phyloP scores from a whole-genome alignment of 2,888 invertebrate genomes.

The Lasioglossum villosulum region DNA sequence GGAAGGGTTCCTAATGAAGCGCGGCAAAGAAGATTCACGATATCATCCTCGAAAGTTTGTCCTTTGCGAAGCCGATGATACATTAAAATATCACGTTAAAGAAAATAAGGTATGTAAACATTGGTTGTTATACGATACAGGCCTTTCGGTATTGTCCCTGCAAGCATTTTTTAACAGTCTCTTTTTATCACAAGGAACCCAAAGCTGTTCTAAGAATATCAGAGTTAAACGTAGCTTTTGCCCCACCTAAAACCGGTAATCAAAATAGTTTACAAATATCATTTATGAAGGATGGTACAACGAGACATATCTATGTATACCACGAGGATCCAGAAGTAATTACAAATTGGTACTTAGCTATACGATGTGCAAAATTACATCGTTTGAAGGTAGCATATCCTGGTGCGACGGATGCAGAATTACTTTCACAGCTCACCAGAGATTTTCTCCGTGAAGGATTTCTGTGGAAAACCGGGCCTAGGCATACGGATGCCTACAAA shows the following conservation, averaged over 20 bases:
- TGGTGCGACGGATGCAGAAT: slow-evolving; percentile 89
- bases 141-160: background rate
- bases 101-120: slow-evolving; percentile 84
- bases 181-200: slow-evolving; percentile 88
- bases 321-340: slow-evolving; percentile 94
- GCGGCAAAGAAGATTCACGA: slow-evolving; percentile 94
- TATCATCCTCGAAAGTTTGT: slow-evolving; percentile 94
- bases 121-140: background rate
- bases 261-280: slow-evolving; percentile 94
- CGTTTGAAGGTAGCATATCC: slow-evolving; percentile 94
- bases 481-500: slow-evolving; percentile 92
- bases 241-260: slow-evolving; percentile 92
- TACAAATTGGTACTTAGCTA: slow-evolving; percentile 94
- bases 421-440: slow-evolving; percentile 90
- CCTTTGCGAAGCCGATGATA: slow-evolving; percentile 92
- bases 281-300: slow-evolving; percentile 93
- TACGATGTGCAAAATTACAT: slow-evolving; percentile 93
- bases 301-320: slow-evolving; percentile 94
- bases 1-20: slow-evolving; percentile 95
- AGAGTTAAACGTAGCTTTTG: slow-evolving; percentile 93
- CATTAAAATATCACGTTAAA: slow-evolving; percentile 91
- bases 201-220: slow-evolving; percentile 93
- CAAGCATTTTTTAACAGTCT: background rate
- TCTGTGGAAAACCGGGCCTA: slow-evolving; percentile 95
- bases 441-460: slow-evolving; percentile 95